A percentile compares a stretch with the other conserved stretches of the same genome.
Evolutionary conservation across 1,140 invertebrate species (phyloP).

Genomic region (Temnothorax nylanderi): DNA sequence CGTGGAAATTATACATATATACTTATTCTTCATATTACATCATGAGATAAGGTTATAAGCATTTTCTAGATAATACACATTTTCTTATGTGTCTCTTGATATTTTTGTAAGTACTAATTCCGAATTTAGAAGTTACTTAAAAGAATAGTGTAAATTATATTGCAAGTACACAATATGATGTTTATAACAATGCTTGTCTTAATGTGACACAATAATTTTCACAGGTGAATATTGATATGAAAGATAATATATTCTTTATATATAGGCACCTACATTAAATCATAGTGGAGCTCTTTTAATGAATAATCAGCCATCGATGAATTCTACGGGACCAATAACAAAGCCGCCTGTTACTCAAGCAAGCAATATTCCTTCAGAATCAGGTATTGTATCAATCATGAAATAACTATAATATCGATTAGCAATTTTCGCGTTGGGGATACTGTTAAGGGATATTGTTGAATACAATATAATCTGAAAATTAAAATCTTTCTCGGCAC

Average conservation of each 20-base stretch:
- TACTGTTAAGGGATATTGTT: not conserved
- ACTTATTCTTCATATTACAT: not conserved
- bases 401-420: not conserved
- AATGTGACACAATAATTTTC: not conserved
- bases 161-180: not conserved
- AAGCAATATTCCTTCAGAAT: slow-evolving; percentile 82
- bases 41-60: not conserved
- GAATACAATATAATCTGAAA: not conserved
- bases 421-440: not conserved
- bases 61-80: slow-evolving; percentile 4
- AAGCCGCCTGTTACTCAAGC: slow-evolving; percentile 81
- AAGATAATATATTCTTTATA: slow-evolving; percentile 60
- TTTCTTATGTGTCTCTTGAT: not conserved
- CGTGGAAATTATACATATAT: not conserved
- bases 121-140: not conserved
- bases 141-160: slow-evolving; percentile 21
- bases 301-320: slow-evolving; percentile 81
- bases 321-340: slow-evolving; percentile 80
- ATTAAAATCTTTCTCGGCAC: not conserved
- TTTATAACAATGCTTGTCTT: not conserved
- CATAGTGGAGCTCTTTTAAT: slow-evolving; percentile 83
- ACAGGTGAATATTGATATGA: not conserved
- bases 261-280: slow-evolving; percentile 82
- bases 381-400: slow-evolving; percentile 78
- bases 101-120: slow-evolving; percentile 9